phyloP scores from a whole-genome alignment of 2,797 vertebrate genomes.

The Meriones psammophilus region DNA sequence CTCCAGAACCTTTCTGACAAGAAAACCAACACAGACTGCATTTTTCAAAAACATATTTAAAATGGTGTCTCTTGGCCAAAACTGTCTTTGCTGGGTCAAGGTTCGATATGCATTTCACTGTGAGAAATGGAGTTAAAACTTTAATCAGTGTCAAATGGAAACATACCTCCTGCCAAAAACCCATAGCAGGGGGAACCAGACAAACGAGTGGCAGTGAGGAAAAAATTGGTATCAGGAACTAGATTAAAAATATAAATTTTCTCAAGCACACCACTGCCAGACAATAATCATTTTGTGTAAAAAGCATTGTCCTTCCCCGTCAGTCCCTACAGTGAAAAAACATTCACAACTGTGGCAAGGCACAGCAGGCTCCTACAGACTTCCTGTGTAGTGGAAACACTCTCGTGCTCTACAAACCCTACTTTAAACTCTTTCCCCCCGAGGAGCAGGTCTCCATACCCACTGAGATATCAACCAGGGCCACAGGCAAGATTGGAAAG shows the following conservation, averaged over 20 bases:
- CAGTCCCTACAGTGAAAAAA: slow-evolving; percentile 56
- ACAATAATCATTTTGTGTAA: slow-evolving; percentile 11
- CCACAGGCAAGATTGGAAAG: slow-evolving; percentile 41
- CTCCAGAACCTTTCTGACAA: not conserved
- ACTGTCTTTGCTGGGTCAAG: not conserved
- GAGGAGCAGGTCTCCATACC: not conserved
- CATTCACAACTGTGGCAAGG: not conserved
- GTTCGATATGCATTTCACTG: slow-evolving; percentile 12
- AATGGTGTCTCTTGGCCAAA: not conserved
- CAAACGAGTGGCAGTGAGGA: not conserved
- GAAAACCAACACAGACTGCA: slow-evolving; percentile 21
- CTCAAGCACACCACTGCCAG: slow-evolving; percentile 2
- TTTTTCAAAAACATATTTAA: slow-evolving; percentile 29
- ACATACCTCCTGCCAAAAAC: slow-evolving; percentile 48
- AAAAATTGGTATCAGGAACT: not conserved
- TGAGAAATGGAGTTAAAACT: slow-evolving; percentile 35
- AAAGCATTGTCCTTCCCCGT: not conserved
- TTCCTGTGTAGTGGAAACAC: slow-evolving; percentile 40
- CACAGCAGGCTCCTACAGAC: not conserved
- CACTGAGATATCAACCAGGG: not conserved
- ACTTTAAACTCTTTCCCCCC: slow-evolving; percentile 64
- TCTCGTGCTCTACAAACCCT: slow-evolving; percentile 4
- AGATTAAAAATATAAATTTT: slow-evolving; percentile 70
- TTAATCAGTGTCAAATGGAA: slow-evolving; percentile 59
- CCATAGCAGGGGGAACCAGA: not conserved